Conservation (phyloP, 2,888 invertebrate genomes). For the Eilema griseolum region DNA sequence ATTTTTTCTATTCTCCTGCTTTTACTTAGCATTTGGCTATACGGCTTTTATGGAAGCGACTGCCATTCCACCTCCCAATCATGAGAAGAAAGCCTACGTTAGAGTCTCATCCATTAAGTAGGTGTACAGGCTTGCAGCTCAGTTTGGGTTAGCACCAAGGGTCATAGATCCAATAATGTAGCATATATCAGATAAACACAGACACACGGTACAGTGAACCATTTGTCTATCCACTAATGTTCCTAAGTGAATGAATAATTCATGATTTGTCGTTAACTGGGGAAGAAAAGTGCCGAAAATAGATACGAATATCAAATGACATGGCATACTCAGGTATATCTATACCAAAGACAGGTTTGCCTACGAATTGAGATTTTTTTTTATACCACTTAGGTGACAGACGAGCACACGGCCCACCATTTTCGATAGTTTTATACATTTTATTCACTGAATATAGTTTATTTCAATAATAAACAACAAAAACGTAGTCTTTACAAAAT, state of each 20-base stretch:
- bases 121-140: too few species aligned
- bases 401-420: too few species aligned
- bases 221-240: conserved; percentile 43
- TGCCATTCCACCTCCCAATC: too few species aligned
- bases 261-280: conserved; percentile 32
- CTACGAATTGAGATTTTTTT: neutral
- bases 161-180: neutral
- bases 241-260: conserved; percentile 46
- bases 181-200: neutral
- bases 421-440: neutral
- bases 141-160: neutral
- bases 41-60: too few species aligned
- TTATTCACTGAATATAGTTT: neutral
- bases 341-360: neutral
- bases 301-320: conserved; percentile 30
- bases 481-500: too few species aligned
- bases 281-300: conserved; percentile 31
- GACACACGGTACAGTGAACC: conserved; percentile 14
- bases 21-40: too few species aligned
- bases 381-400: too few species aligned
- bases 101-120: too few species aligned
- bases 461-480: too few species aligned
- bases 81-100: too few species aligned
- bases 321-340: conserved; percentile 12
- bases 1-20: too few species aligned